These are phyloP conservation scores for Zosterops hypoxanthus DNA, from an alignment of 2,113 vertebrate genomes.

Conservation along the genomic window DNA sequence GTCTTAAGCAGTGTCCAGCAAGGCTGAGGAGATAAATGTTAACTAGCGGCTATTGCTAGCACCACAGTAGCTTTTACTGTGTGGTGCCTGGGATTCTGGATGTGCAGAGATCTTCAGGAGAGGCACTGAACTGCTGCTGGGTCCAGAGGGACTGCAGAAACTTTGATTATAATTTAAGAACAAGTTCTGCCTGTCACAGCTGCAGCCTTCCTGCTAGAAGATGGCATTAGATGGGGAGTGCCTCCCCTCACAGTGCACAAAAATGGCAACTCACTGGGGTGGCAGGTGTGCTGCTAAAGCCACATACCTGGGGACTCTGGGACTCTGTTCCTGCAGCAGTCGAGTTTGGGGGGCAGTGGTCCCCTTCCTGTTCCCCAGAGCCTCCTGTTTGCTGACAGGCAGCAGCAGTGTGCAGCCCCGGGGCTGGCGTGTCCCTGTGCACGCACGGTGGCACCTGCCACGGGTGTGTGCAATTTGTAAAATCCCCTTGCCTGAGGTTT, in stretches of 20 bases:
- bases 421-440: background rate
- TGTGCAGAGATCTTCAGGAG: background rate
- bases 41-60: background rate
- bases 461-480: background rate
- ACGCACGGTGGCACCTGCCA: background rate
- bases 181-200: background rate
- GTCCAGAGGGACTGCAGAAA: background rate
- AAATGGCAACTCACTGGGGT: background rate
- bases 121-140: background rate
- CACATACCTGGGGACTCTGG: background rate
- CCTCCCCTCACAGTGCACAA: background rate
- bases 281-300: rapidly evolving
- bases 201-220: background rate
- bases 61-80: background rate
- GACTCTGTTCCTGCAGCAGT: background rate
- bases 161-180: background rate
- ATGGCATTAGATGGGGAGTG: background rate
- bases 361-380: background rate
- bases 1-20: background rate
- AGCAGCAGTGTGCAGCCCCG: background rate
- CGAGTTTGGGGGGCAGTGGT: background rate
- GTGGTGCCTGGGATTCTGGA: background rate
- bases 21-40: background rate
- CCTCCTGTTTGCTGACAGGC: background rate
- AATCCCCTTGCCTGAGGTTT: background rate